phyloP scores from a whole-genome alignment of 1,140 invertebrate genomes.

The Microplitis mediator region DNA sequence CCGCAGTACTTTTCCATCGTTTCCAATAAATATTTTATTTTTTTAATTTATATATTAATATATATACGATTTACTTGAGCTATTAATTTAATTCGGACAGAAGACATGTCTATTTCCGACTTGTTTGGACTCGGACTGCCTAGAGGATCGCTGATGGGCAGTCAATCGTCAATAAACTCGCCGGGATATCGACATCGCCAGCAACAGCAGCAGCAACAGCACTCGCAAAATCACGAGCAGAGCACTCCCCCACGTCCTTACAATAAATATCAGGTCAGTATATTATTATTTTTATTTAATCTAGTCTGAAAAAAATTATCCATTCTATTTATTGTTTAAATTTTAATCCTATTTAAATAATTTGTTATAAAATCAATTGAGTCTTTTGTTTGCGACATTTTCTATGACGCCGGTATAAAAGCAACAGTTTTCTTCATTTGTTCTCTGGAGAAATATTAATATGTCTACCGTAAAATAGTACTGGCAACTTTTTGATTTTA shows the following conservation, averaged over 20 bases:
- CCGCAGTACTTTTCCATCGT: not conserved
- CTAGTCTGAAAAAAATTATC: not conserved
- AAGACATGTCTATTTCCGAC: constrained; percentile 62
- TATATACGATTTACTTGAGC: not conserved
- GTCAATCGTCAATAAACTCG: constrained; percentile 41
- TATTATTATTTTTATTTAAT: not conserved
- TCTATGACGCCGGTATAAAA: not conserved
- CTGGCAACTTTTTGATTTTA: constrained; percentile 37
- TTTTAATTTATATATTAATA: not conserved
- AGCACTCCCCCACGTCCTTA: constrained; percentile 37
- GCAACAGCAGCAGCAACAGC: constrained; percentile 34
- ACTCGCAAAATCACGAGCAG: constrained; percentile 31
- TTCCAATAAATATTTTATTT: constrained; percentile 5
- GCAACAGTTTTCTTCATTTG: constrained; percentile 24
- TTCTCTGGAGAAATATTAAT: not conserved
- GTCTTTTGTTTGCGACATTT: not conserved
- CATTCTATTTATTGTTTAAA: not conserved
- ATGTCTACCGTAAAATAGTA: no score
- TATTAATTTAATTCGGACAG: constrained; percentile 22
- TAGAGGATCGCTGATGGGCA: constrained; percentile 58
- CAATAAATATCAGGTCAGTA: constrained; percentile 41
- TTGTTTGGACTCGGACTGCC: constrained; percentile 63
- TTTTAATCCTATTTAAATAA: constrained; percentile 4
- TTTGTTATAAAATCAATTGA: not conserved
- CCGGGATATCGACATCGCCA: constrained; percentile 40